These are phyloP conservation scores for Bryconaethiops microstoma DNA, from an alignment of 2,797 vertebrate genomes.

Conservation along the genomic window DNA sequence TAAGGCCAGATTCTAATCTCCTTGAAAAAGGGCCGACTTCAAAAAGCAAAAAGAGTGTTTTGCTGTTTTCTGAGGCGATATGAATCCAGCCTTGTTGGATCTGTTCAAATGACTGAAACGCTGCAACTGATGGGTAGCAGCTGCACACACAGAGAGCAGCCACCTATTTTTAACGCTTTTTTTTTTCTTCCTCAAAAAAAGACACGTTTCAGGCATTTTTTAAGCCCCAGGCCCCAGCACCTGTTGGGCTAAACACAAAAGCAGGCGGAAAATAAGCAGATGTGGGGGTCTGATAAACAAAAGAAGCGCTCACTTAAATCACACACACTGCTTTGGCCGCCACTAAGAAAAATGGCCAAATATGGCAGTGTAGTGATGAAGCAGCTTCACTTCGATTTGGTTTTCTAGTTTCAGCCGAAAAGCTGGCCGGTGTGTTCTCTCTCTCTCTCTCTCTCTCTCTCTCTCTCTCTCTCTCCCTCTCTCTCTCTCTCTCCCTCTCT, in stretches of 20 bases:
- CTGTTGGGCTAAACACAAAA: constrained; percentile 68
- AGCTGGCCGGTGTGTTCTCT: constrained; percentile 20
- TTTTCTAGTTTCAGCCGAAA: constrained; percentile 32
- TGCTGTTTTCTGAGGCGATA: constrained; percentile 49
- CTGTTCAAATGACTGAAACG: constrained; percentile 49
- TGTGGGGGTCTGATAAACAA: constrained; percentile 52
- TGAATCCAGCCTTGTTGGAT: constrained; percentile 34
- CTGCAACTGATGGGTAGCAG: constrained; percentile 65
- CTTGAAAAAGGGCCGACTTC: constrained; percentile 57
- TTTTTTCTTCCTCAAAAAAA: constrained; percentile 16
- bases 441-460: neutral
- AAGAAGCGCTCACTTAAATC: constrained; percentile 48
- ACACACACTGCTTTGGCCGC: constrained; percentile 32
- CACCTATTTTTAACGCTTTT: constrained; percentile 42
- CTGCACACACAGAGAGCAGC: constrained; percentile 61
- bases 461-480: neutral
- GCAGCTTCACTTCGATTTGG: constrained; percentile 17
- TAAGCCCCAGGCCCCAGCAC: constrained; percentile 55
- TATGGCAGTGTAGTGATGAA: constrained; percentile 48
- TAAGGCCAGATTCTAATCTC: constrained; percentile 57
- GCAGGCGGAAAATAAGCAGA: constrained; percentile 55
- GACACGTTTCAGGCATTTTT: constrained; percentile 25
- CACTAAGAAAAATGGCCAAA: constrained; percentile 48
- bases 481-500: constrained; percentile 1
- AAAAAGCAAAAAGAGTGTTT: constrained; percentile 49